Conservation (phyloP, 2,113 vertebrate species). For the Passer domesticus region DNA sequence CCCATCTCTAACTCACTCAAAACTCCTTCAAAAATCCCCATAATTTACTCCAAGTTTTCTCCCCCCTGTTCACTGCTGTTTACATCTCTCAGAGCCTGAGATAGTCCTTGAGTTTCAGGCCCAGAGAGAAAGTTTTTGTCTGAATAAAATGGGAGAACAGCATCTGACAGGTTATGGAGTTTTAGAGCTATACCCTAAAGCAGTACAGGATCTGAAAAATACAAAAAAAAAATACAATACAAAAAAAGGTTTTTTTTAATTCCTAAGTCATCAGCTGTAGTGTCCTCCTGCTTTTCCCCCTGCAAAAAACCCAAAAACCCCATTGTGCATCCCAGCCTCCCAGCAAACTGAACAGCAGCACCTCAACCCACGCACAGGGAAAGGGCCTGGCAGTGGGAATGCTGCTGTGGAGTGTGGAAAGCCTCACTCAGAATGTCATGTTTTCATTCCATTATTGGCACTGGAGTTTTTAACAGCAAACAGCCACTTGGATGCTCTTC, state of each 20-base stretch:
- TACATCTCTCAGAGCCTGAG: not conserved
- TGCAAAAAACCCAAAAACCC: not conserved
- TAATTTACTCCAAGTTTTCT: not conserved
- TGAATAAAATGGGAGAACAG: not conserved
- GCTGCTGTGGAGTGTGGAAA: not conserved
- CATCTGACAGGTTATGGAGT: not conserved
- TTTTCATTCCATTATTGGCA: not conserved
- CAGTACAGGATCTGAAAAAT: not conserved
- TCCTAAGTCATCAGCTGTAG: not conserved
- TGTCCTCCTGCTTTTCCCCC: not conserved
- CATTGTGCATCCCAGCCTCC: not conserved
- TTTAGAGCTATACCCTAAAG: no score
- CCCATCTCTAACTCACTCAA: not conserved
- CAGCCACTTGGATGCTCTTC: not conserved
- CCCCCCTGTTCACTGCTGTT: rapidly evolving
- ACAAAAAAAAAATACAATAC: not conserved
- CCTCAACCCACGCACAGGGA: not conserved
- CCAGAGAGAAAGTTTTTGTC: not conserved
- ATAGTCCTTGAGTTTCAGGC: not conserved
- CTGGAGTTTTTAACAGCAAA: not conserved
- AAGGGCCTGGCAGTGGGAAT: not conserved
- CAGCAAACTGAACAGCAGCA: not conserved
- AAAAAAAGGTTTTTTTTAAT: not conserved
- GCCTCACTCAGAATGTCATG: not conserved
- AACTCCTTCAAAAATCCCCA: not conserved